Evolutionary conservation across 2,113 vertebrate species (phyloP).

Genomic region (Charina bottae): DNA sequence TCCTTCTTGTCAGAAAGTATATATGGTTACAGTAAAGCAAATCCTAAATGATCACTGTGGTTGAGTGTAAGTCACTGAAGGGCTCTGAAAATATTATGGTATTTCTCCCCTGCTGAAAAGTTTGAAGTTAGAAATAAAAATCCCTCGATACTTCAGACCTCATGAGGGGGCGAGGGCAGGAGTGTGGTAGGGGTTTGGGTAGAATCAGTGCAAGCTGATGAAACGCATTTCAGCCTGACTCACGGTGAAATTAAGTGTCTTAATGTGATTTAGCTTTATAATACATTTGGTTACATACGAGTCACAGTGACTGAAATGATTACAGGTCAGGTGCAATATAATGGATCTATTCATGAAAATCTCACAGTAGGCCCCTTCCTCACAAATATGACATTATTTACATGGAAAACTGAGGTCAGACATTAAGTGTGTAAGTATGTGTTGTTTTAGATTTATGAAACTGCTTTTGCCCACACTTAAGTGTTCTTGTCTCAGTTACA

Average conservation of each 20-base stretch:
- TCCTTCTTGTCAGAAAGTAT: slow-evolving; percentile 69
- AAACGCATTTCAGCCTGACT: slow-evolving; percentile 49
- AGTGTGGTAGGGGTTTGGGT: not conserved
- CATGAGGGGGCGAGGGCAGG: slow-evolving; percentile 17
- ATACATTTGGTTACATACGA: slow-evolving; percentile 67
- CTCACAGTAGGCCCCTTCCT: slow-evolving; percentile 53
- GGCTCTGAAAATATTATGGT: slow-evolving; percentile 47
- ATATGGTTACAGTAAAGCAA: slow-evolving; percentile 57
- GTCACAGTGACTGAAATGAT: slow-evolving; percentile 58
- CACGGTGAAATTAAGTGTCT: slow-evolving; percentile 59
- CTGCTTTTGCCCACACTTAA: slow-evolving; percentile 27
- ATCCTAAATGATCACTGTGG: slow-evolving; percentile 61
- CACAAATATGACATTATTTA: slow-evolving; percentile 73
- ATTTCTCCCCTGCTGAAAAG: slow-evolving; percentile 16
- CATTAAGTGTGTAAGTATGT: slow-evolving; percentile 54
- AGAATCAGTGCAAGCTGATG: slow-evolving; percentile 45
- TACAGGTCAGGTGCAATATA: slow-evolving; percentile 71
- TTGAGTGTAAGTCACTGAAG: slow-evolving; percentile 33
- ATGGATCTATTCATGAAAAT: slow-evolving; percentile 69
- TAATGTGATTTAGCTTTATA: slow-evolving; percentile 65
- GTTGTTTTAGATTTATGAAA: slow-evolving; percentile 67
- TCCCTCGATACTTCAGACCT: slow-evolving; percentile 46
- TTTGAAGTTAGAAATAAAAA: not conserved
- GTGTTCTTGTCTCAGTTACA: slow-evolving; percentile 49
- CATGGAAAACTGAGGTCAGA: slow-evolving; percentile 67